Evolutionary conservation across 2,113 vertebrate genomes (phyloP), one percentile per base, ranked within the genome.

Genomic region (Seriola quinqueradiata): DNA sequence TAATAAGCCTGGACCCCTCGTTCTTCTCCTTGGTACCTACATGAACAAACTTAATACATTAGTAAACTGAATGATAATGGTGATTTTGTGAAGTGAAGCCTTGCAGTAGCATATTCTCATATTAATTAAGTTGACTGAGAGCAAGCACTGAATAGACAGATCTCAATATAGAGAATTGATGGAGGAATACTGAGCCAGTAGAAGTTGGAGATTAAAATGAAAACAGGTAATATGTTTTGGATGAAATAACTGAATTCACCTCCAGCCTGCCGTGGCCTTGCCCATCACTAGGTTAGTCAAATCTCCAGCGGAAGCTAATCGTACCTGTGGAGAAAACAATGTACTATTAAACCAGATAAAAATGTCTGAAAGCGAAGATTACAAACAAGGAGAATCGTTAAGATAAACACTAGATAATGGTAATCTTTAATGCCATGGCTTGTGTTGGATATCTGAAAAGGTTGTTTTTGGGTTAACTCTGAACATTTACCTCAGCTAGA

Each of bases 21-120:
- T 79, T 98, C 97, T 71, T 95, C 94, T 34, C 97, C 96, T 48
- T 97, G 97, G 7, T 97, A 96, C 10, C 98, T 99, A 28, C 19
- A 50, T 0, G 54, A 75, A 77, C 17, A 57, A n/a, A 44, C 17
- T 44, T 13, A 23, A 75, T 19, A 32, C 13, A 28, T 81, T 19
- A 79, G 17, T 9, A 78, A 16, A 57, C 10, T 74, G 7, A 64
- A 23, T 55, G 5, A 65, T n/a, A 36, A 72, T 63, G 71, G 44
- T 48, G 34, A 50, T 38, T 25, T 55, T 59, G 4, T 7, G 4
- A 40, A 23, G 5, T 40, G 5, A 78, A 70, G 42, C 21, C 1
- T n/a, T 46, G 58, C 12, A 28, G 42, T 6, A n/a, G 3, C 28
- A 16, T 65, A 13, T 38, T 48, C 50, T 46, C 1, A 38, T 63